Percentiles rank a stretch among this genome's conserved stretches.
Evolutionary conservation across 2,797 vertebrate species (phyloP).

Genomic region (Coracias cyanogaster): DNA sequence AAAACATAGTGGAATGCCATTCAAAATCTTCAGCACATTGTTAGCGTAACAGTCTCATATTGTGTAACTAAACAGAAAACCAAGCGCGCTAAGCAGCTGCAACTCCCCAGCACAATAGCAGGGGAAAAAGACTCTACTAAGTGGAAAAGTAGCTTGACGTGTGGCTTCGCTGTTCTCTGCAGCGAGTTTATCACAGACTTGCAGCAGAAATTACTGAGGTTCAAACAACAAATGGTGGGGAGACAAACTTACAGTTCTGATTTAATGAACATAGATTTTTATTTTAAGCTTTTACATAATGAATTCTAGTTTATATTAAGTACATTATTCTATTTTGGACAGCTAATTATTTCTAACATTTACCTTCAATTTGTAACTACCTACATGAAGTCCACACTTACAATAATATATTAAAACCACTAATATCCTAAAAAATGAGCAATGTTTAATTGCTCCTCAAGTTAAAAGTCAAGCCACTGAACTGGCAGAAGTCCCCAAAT

Average conservation of each 20-base stretch:
- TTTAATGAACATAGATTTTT: background rate
- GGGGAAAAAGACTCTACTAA: rapidly evolving
- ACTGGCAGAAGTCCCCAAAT: background rate
- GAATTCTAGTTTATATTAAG: background rate
- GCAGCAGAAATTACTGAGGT: background rate
- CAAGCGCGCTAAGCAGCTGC: background rate
- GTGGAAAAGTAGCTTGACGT: background rate
- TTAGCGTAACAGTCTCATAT: background rate
- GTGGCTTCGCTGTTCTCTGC: background rate
- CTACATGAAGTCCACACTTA: background rate
- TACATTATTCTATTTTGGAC: background rate
- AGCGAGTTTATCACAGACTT: background rate
- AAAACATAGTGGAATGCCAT: background rate
- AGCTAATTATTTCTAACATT: background rate
- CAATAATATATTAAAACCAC: background rate
- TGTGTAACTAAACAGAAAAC: background rate
- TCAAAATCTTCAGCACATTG: background rate
- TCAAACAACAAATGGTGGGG: background rate
- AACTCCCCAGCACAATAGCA: rapidly evolving
- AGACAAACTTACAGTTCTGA: background rate
- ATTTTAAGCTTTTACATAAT: background rate
- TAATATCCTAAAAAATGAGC: background rate
- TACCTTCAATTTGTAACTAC: background rate
- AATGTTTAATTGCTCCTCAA: background rate
- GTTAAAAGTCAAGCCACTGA: background rate